Conservation (phyloP, 1,140 invertebrate species). For the Pseudachorutes palmiensis region DNA sequence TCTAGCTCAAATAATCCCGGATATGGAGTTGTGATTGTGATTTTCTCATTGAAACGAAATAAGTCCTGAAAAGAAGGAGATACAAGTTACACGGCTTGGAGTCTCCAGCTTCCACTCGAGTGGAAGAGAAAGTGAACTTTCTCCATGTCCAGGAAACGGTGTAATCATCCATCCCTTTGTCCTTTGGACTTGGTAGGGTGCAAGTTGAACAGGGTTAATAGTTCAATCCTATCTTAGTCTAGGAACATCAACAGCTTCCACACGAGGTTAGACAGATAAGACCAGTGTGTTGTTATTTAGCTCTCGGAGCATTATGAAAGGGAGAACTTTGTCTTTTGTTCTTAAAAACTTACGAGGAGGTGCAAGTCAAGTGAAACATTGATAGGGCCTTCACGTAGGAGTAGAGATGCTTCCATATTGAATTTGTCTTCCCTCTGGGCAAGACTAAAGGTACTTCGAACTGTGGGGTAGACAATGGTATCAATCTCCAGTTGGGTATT, state of each 20-base stretch:
- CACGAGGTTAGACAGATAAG: not conserved
- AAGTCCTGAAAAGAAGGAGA: conserved; percentile 26
- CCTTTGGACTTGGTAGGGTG: too few relatives aligned
- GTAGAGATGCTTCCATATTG: conserved; percentile 27
- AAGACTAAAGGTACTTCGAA: conserved; percentile 26
- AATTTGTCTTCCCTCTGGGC: conserved; percentile 24
- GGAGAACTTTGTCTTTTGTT: not conserved
- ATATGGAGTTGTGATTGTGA: conserved; percentile 36
- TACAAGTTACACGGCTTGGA: not conserved
- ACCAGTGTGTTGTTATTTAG: not conserved
- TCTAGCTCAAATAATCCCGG: conserved; percentile 33
- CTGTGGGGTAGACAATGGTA: conserved; percentile 26
- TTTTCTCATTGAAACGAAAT: conserved; percentile 37
- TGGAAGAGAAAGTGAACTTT: not conserved
- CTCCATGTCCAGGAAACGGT: too few relatives aligned
- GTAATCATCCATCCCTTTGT: not conserved
- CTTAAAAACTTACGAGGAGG: conserved; percentile 29
- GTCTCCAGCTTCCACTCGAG: not conserved
- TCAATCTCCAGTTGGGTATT: conserved; percentile 31
- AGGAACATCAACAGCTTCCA: too few relatives aligned
- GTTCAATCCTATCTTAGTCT: too few relatives aligned
- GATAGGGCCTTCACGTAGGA: conserved; percentile 38
- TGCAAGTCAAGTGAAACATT: conserved; percentile 30
- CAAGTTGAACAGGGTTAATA: too few relatives aligned
- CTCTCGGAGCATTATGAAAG: not conserved